phyloP scores from a whole-genome alignment of 2,113 vertebrate genomes.

The Capreolus pygargus region DNA sequence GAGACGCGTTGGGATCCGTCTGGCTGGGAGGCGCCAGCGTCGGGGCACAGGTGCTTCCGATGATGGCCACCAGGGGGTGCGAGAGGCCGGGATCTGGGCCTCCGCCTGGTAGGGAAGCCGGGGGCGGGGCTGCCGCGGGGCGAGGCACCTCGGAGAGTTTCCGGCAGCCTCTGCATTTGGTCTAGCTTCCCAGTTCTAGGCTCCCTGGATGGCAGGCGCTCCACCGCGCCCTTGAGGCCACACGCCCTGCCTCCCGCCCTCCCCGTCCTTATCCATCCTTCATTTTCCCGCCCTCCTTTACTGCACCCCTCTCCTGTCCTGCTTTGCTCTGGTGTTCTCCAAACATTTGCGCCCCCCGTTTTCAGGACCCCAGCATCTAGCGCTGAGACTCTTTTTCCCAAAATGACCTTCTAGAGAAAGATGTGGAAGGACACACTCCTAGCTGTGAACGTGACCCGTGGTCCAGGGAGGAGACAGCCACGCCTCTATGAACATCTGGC shows the following conservation, averaged over 20 bases:
- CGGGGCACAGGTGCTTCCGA: not conserved
- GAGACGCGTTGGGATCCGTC: rapidly evolving
- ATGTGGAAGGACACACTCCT: not conserved
- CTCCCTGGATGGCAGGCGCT: too few relatives aligned
- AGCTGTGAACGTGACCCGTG: not conserved
- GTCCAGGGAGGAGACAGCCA: not conserved
- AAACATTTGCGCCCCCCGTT: not conserved
- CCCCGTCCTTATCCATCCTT: too few relatives aligned
- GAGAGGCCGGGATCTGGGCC: not conserved
- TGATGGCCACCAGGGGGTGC: not conserved
- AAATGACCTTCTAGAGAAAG: not conserved
- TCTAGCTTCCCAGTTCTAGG: not conserved
- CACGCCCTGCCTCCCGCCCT: too few relatives aligned
- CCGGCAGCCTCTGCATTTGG: rapidly evolving
- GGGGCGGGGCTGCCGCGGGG: not conserved
- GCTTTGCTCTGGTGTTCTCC: not conserved
- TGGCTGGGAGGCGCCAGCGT: not conserved
- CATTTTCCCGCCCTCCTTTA: not conserved
- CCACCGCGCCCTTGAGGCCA: rapidly evolving
- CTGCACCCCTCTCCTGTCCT: not conserved
- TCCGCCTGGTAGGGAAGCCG: rapidly evolving
- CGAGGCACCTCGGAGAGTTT: not conserved
- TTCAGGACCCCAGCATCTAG: not conserved
- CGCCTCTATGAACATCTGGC: not conserved
- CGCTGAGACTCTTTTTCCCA: not conserved